Evolutionary conservation across 2,113 vertebrate species (phyloP), one percentile per base, ranked within the genome.

Genomic region (Cygnus buccinator): DNA sequence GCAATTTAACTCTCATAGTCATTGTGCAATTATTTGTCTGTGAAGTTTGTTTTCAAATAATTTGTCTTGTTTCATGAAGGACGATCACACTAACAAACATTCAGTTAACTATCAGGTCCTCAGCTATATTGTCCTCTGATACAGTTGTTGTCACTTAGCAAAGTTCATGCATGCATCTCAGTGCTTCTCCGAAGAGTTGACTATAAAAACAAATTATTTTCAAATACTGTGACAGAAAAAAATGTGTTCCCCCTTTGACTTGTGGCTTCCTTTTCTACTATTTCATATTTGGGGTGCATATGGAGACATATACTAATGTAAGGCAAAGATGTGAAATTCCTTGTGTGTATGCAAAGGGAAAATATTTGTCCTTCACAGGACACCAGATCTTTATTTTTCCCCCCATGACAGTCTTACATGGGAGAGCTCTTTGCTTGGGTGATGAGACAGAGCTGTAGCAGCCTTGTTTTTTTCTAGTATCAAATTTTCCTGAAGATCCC

Each of bases 21-120:
- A 52, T 18, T 35, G 26, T 33, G 29, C 31, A 90, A 39, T 71
- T 62, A 66, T 80, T 59, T 84, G 4, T 35, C 72, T 11, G 0
- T 52, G 50, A 72, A n/a, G 72, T 72, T 44, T 55, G 9, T 37
- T 94, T 90, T 58, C 5, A 86, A 88, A 77, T 70, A 66, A 92
- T 70, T 41, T 66, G 35, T 21, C 39, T 62, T 68, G 6, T 82
- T 95, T 87, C 76, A 46, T 2, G 1, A 20, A 35, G 26, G 46
- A 39, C 43, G 61, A 41, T 74, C 35, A 44, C 23, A 61, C 31
- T 46, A 63, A 74, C 9, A 83, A 77, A 44, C 22, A 33, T 39
- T 81, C 26, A 29, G 7, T 5, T 11, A 35, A 59, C 46, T 77
- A 25, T 57, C 67, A 78, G 7, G 14, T 67, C 13, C 16, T 81